Evolutionary conservation across 2,888 invertebrate genomes (phyloP).

Genomic region (Acrocera orbiculus): DNA sequence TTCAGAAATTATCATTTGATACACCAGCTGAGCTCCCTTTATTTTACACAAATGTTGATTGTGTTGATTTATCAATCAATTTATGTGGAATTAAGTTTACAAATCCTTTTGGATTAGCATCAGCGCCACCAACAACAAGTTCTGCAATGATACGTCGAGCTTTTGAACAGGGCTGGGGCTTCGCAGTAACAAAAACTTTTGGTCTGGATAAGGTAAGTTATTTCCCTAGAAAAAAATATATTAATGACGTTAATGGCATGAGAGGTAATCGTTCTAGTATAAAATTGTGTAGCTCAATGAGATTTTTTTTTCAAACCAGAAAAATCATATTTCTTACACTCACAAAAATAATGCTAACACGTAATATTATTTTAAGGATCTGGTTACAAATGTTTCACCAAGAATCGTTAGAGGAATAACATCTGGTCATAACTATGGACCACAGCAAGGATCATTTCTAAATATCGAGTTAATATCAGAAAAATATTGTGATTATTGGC

Average conservation of each 20-base stretch:
- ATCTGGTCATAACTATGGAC: conserved; percentile 79
- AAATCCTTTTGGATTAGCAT: conserved; percentile 94
- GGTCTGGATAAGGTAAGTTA: conserved; percentile 66
- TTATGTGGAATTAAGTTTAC: conserved; percentile 86
- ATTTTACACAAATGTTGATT: conserved; percentile 83
- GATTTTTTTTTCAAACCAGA: too few species aligned
- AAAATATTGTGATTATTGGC: conserved; percentile 89
- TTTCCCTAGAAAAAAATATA: not conserved
- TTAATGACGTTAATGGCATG: too few species aligned
- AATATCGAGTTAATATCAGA: conserved; percentile 98
- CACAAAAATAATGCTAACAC: too few species aligned
- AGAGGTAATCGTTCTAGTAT: too few species aligned
- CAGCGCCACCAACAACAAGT: conserved; percentile 90
- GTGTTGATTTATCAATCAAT: conserved; percentile 83
- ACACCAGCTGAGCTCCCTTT: conserved; percentile 62
- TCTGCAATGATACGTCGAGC: conserved; percentile 88
- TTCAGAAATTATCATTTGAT: conserved; percentile 42
- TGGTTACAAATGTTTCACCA: conserved; percentile 93
- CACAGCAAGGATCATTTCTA: conserved; percentile 90
- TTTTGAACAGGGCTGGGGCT: conserved; percentile 94
- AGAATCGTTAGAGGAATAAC: conserved; percentile 89
- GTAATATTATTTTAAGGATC: conserved; percentile 42
- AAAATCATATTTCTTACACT: too few species aligned
- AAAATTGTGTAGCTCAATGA: too few species aligned
- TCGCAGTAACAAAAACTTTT: conserved; percentile 95